These are phyloP conservation scores for Apis florea DNA, from an alignment of 1,140 invertebrate species.

Conservation along the genomic window DNA sequence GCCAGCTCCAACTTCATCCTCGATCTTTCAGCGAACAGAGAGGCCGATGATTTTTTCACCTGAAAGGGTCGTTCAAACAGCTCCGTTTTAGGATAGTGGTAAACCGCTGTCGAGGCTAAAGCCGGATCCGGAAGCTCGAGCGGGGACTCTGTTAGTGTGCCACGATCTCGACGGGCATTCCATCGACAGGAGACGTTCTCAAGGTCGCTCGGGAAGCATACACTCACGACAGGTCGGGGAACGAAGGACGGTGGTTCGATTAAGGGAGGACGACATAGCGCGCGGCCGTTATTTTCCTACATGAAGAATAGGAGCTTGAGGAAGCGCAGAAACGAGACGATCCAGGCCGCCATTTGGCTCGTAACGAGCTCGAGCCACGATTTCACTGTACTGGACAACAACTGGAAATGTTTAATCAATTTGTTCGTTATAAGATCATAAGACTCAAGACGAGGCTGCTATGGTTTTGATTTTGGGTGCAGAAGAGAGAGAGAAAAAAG, in stretches of 20 bases:
- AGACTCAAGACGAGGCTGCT: not conserved
- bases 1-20: conserved; percentile 76
- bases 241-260: conserved; percentile 3
- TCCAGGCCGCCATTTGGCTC: conserved; percentile 70
- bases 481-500: not conserved
- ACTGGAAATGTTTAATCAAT: conserved; percentile 73
- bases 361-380: conserved; percentile 69
- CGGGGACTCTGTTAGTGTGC: conserved; percentile 64
- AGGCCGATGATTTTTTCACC: conserved; percentile 70
- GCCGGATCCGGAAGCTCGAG: conserved; percentile 61
- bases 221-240: conserved; percentile 9
- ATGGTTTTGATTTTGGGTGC: not conserved
- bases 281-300: conserved; percentile 39
- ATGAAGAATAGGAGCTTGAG: conserved; percentile 56
- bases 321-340: conserved; percentile 69
- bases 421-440: conserved; percentile 36
- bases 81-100: conserved; percentile 58
- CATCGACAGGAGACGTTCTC: conserved; percentile 53
- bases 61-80: conserved; percentile 72
- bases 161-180: conserved; percentile 45
- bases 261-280: conserved; percentile 25
- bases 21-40: conserved; percentile 71
- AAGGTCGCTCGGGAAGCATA: conserved; percentile 45
- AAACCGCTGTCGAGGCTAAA: conserved; percentile 45
- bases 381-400: conserved; percentile 65